Evolutionary conservation across 1,140 invertebrate genomes (phyloP).

Genomic region (Achatina immaculata): DNA sequence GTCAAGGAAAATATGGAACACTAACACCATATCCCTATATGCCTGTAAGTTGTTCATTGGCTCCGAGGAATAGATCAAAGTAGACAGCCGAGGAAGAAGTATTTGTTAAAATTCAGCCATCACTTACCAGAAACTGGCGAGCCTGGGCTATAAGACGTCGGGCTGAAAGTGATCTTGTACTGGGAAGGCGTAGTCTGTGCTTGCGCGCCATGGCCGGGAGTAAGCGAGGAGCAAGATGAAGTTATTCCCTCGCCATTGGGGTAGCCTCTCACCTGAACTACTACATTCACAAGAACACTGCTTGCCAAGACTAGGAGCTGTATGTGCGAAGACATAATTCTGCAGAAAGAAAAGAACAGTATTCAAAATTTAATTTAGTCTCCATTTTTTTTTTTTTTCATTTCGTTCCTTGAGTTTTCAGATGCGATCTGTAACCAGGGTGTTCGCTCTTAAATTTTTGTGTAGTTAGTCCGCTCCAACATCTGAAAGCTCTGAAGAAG

Average conservation of each 20-base stretch:
- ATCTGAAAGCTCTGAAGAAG: too few species aligned
- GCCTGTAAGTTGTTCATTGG: neutral
- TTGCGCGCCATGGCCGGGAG: neutral
- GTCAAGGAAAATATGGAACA: too few species aligned
- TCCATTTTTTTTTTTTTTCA: too few species aligned
- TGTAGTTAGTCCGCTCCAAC: too few species aligned
- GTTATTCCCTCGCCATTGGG: neutral
- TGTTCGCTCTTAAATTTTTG: too few species aligned
- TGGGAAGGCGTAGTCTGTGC: neutral
- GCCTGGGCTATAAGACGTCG: neutral
- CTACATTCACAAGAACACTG: neutral
- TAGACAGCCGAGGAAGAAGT: neutral
- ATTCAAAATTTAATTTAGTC: too few species aligned
- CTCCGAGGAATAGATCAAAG: neutral
- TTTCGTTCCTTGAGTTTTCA: too few species aligned
- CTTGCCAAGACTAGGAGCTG: neutral
- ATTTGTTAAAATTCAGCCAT: neutral
- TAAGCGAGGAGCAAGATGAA: neutral
- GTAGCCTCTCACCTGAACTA: neutral
- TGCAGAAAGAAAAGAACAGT: too few species aligned
- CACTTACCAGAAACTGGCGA: neutral
- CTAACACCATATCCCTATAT: neutral
- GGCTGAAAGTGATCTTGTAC: neutral
- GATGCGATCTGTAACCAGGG: too few species aligned
- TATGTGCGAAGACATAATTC: too few species aligned